These are phyloP conservation scores for Oxyruncus cristatus DNA, from an alignment of 2,113 vertebrate species.

Conservation along the genomic window DNA sequence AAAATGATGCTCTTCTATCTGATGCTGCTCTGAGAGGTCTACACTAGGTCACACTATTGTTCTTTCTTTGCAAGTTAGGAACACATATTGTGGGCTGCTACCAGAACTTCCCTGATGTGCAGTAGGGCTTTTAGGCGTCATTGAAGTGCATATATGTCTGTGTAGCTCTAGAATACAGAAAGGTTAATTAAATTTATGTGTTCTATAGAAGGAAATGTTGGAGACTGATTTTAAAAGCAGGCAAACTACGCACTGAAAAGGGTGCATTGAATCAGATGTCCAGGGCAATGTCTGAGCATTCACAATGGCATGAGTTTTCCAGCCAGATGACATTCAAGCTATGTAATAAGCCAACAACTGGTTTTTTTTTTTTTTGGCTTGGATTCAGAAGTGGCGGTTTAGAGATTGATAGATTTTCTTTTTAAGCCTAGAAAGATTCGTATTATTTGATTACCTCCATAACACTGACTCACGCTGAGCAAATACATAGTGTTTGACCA, in stretches of 20 bases:
- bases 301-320: background rate
- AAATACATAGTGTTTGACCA: background rate
- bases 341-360: background rate
- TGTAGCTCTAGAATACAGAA: background rate
- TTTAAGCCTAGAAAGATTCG: background rate
- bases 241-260: background rate
- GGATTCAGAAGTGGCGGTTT: background rate
- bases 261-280: background rate
- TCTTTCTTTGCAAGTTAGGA: background rate
- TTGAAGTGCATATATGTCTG: background rate
- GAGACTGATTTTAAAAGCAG: background rate
- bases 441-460: conserved; percentile 24
- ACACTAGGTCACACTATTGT: background rate
- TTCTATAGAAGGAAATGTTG: background rate
- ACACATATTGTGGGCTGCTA: background rate
- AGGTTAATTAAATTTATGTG: background rate
- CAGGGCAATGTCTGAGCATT: background rate
- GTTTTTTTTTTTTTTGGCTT: background rate
- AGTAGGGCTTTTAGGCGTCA: background rate
- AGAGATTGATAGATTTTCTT: background rate
- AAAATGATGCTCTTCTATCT: background rate
- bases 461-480: background rate
- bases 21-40: background rate
- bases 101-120: background rate
- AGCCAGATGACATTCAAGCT: background rate